Conservation (phyloP, 2,888 invertebrate species). For the Gymnosoma rotundatum region DNA sequence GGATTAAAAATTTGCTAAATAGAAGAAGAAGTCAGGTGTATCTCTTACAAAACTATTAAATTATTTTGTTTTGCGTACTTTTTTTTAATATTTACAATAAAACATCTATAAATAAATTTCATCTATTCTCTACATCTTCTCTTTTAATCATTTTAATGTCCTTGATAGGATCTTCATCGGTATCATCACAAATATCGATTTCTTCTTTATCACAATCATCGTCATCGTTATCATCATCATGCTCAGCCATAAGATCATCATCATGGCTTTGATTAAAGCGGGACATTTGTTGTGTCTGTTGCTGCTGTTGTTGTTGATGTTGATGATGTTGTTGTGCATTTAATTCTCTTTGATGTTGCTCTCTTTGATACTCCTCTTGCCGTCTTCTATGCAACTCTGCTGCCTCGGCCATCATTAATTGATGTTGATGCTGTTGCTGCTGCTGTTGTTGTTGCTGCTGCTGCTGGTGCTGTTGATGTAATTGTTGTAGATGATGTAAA, state of each 20-base stretch:
- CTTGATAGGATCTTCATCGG: conserved; percentile 75
- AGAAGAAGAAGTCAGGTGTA: neutral
- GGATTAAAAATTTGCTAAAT: too few relatives aligned
- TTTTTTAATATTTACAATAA: conserved; percentile 74
- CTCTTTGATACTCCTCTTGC: conserved; percentile 70
- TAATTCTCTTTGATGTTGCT: conserved; percentile 65
- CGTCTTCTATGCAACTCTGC: conserved; percentile 72
- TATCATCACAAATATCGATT: conserved; percentile 79
- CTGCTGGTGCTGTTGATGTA: conserved; percentile 75
- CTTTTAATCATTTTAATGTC: conserved; percentile 70
- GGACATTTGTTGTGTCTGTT: conserved; percentile 54
- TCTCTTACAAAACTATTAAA: neutral
- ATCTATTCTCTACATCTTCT: conserved; percentile 75
- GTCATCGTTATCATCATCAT: conserved; percentile 74
- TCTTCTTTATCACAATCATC: conserved; percentile 75
- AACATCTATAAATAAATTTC: conserved; percentile 80
- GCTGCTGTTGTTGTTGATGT: conserved; percentile 68
- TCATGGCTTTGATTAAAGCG: conserved; percentile 71
- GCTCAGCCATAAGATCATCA: conserved; percentile 70
- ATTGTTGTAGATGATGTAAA: conserved; percentile 77
- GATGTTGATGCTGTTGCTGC: conserved; percentile 74
- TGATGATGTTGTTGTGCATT: conserved; percentile 65
- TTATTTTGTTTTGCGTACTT: neutral
- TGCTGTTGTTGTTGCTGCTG: conserved; percentile 74
- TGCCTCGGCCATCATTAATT: conserved; percentile 71